These are phyloP conservation scores for Antheraea yamamai DNA, from an alignment of 2,888 invertebrate genomes.

Conservation along the genomic window DNA sequence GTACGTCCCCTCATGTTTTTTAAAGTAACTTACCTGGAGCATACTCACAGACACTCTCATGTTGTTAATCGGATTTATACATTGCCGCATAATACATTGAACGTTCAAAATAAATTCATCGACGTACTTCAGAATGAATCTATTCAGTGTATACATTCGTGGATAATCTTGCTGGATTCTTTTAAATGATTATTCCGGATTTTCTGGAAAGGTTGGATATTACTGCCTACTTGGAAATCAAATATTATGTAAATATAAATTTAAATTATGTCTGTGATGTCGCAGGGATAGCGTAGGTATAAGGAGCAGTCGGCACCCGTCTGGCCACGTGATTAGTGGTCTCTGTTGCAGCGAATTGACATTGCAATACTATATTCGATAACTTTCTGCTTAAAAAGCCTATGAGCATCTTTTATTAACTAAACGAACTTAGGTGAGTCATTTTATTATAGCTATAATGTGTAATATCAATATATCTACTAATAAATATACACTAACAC, in stretches of 20 bases:
- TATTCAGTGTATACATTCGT: conserved; percentile 17
- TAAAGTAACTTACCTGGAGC: conserved; percentile 1
- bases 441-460: not conserved
- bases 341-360: conserved; percentile 22
- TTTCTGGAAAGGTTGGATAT: conserved; percentile 22
- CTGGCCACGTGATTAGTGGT: conserved; percentile 51
- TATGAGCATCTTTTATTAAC: not conserved
- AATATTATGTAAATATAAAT: conserved; percentile 32
- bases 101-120: not conserved
- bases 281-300: conserved; percentile 26
- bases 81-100: conserved; percentile 3
- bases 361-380: no score
- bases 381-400: not conserved
- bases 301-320: conserved; percentile 45
- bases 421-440: not conserved
- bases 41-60: not conserved
- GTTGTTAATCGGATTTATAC: not conserved
- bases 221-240: conserved; percentile 11
- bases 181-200: not conserved
- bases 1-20: not conserved
- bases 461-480: not conserved
- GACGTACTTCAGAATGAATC: not conserved
- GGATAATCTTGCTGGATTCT: not conserved
- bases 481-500: not conserved
- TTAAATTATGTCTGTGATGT: conserved; percentile 36